Base-by-base conservation (phyloP, 2,113 vertebrate genomes). In the Erythrocercus mccallii region DNA sequence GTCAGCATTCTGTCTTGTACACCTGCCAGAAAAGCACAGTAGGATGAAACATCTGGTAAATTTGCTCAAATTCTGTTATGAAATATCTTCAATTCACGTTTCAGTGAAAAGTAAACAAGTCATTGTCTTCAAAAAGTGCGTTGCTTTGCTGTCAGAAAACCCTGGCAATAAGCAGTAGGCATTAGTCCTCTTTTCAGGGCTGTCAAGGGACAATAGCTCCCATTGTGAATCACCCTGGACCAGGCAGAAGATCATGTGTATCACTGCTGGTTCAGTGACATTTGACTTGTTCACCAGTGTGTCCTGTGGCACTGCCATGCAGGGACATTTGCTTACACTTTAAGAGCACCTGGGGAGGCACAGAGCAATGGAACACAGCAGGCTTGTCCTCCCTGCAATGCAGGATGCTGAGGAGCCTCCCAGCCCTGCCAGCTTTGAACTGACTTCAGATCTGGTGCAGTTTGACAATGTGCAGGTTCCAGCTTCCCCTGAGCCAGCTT, bases 41-140 rank as follows among this genome's bases (percentile, higher is more conserved):
- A 86, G 93, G 92, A 95, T 96, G 92, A 97, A 98, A 98, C 97
- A 97, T 97, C 97, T 97, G 97, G 96, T 89, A 97, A 95, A 95
- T 96, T 97, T 96, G 92, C 84, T 94, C 88, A 72, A 93, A 94
- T 97, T 91, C 88, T 94, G 86, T 97, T 97, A 97, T 95, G 94
- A 98, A 98, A 97, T 96, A 97, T 95, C 94, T 97, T 96, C 93
- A 81, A 81, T 96, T 93, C 96, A 93, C 86, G 94, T 97, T 96
- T 95, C 90, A 92, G 31, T 94, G 92, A 91, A 97, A 96, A 94
- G 96, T 94, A 97, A 98, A 98, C 96, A 97, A 96, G 96, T 86
- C 87, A 82, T 95, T 96, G 97, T 97, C 96, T 95, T 85, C 81
- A 50, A 88, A 91, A 97, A 97, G 96, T 72, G 51, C 92, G 97